Conservation (phyloP, 1,140 invertebrate species). For the Neoseiulus cucumeris region DNA sequence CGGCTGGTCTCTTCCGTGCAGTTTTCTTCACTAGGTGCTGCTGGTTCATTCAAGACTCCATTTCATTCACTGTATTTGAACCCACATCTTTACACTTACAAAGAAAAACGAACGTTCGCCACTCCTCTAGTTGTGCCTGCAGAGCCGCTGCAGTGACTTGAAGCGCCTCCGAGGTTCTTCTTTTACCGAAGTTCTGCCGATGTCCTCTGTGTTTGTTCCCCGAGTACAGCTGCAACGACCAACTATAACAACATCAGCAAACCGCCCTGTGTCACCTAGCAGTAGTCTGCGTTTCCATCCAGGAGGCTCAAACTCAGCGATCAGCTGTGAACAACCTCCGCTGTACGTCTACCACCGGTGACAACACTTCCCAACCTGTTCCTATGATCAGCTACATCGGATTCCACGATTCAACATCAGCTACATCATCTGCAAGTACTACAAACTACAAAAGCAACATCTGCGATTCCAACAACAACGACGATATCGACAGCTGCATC, state of each 20-base stretch:
- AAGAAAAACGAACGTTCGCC: too few species aligned
- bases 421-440: not conserved
- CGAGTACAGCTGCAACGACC: not conserved
- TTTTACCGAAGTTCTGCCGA: conserved; percentile 11
- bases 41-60: too few species aligned
- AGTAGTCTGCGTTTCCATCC: not conserved
- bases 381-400: conserved; percentile 11
- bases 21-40: too few species aligned
- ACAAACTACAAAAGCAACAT: not conserved
- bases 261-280: not conserved
- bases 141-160: conserved; percentile 11
- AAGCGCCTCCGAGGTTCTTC: conserved; percentile 12
- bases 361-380: conserved; percentile 7
- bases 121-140: conserved; percentile 9
- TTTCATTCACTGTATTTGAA: too few species aligned
- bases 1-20: too few species aligned
- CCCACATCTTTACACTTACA: too few species aligned
- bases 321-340: not conserved
- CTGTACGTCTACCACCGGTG: not conserved
- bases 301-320: not conserved
- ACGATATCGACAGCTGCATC: not conserved
- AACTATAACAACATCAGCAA: not conserved
- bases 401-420: not conserved
- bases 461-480: not conserved
- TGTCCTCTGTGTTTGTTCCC: conserved; percentile 8